These are phyloP conservation scores for Montipora efflorescens DNA, from an alignment of 64 coral and sea anemone species.

Conservation along the genomic window DNA sequence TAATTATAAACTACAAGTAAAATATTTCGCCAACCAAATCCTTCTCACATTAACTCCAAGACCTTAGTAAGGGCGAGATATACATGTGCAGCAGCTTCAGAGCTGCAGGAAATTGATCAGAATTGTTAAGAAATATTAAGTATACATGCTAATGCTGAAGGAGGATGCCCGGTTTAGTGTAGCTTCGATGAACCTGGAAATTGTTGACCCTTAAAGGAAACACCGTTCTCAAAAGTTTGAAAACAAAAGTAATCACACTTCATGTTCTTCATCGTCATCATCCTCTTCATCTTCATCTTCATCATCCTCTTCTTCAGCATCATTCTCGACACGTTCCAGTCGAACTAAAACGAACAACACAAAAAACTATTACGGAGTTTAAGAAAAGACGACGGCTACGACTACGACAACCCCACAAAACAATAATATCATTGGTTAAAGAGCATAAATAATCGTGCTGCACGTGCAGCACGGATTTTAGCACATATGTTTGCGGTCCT, in stretches of 20 bases:
- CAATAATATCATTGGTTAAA: too few species aligned
- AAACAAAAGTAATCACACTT: neutral
- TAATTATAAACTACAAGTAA: neutral
- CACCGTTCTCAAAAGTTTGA: neutral
- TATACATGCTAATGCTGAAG: neutral
- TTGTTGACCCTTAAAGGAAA: neutral
- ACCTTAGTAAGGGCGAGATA: neutral
- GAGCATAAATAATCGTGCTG: too few species aligned
- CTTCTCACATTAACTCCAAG: neutral
- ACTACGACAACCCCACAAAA: too few species aligned
- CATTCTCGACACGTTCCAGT: conserved; percentile 58
- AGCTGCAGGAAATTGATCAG: neutral
- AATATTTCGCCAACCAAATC: neutral
- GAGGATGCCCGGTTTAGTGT: neutral
- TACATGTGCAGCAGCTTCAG: neutral
- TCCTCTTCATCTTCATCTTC: conserved; percentile 7
- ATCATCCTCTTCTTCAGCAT: neutral
- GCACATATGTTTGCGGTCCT: too few species aligned
- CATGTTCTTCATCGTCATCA: conserved; percentile 31
- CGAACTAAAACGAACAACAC: conserved; percentile 29
- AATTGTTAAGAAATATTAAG: neutral
- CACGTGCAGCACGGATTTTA: too few species aligned
- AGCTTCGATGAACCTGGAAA: neutral
- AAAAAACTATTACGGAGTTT: neutral
- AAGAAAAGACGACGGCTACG: too few species aligned